Evolutionary conservation across 2,113 vertebrate genomes (phyloP), one percentile per base, ranked within the genome.

Genomic region (Tiliqua scincoides): DNA sequence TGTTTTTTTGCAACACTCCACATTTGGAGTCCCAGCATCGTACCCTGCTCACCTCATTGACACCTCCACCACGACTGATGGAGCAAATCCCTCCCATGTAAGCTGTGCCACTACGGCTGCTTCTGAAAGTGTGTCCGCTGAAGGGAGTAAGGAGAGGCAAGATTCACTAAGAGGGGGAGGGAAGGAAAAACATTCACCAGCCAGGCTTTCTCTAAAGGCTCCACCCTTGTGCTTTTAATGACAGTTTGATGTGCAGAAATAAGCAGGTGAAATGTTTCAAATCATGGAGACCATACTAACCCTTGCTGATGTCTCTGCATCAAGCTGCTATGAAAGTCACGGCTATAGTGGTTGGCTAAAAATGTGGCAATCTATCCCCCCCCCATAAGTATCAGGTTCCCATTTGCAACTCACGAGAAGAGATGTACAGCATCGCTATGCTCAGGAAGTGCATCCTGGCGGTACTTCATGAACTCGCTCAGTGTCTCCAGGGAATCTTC

Each of bases 31-130:
- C 15, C 25, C 52, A 61, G 32, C 12, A 37, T 80, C 83, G 37
- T 12, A 0, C 71, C 0, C 3, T 25, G 88, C 96, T 93, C 85
- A 98, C 98, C 98, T 99, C 98, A 0, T 98, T 99, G 85, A 99
- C 98, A 0, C 98, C 98, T 2, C 98, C 97, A 2, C 97, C 97
- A 48, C 95, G 96, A 61, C 96, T 82, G 0, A 92, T 85, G 0
- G 98, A 98, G 91, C 98, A 99, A 91, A 99, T 96, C 52, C 98
- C 98, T 89, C 98, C 98, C 18, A 98, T 97, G 14, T 96, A 99
- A 82, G 98, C 98, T 0, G 97, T 97, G 75, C 98, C 98, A 0
- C 98, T 99, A 91, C 98, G 97, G 92, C 97, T 97, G 85, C 97
- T 99, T 93, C 98, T 97, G 91, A 99, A 99, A 0, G 97, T 99